Evolutionary conservation across 2,797 vertebrate genomes (phyloP).

Genomic region (Prunella strophiata): DNA sequence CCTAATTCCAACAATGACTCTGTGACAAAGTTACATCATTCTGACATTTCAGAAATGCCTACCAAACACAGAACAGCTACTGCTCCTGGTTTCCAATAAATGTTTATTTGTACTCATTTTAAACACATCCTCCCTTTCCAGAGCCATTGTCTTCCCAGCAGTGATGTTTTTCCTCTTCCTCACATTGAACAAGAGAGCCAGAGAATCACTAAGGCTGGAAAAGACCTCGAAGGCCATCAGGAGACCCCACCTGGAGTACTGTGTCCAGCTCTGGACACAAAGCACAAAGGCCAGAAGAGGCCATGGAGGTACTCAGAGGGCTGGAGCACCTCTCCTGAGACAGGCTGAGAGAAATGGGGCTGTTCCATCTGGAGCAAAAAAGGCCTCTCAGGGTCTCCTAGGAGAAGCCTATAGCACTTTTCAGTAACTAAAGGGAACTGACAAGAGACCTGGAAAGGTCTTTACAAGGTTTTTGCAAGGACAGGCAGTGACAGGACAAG

Average conservation of each 20-base stretch:
- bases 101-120: not conserved
- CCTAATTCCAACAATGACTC: not conserved
- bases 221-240: not conserved
- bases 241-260: not conserved
- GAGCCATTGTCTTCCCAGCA: not conserved
- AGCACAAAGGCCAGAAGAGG: not conserved
- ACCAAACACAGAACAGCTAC: not conserved
- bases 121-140: not conserved
- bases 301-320: not conserved
- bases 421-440: not conserved
- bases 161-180: not conserved
- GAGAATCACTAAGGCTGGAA: not conserved
- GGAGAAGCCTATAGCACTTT: not conserved
- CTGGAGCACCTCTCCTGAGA: not conserved
- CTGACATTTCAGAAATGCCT: not conserved
- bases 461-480: not conserved
- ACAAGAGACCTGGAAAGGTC: not conserved
- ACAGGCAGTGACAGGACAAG: not conserved
- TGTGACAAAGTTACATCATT: not conserved
- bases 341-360: not conserved
- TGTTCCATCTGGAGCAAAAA: not conserved
- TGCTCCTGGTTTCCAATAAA: not conserved
- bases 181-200: not conserved
- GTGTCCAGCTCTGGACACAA: not conserved
- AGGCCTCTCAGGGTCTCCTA: not conserved